Base-by-base conservation (phyloP, 2,888 invertebrate genomes). In the Portevinia maculata region DNA sequence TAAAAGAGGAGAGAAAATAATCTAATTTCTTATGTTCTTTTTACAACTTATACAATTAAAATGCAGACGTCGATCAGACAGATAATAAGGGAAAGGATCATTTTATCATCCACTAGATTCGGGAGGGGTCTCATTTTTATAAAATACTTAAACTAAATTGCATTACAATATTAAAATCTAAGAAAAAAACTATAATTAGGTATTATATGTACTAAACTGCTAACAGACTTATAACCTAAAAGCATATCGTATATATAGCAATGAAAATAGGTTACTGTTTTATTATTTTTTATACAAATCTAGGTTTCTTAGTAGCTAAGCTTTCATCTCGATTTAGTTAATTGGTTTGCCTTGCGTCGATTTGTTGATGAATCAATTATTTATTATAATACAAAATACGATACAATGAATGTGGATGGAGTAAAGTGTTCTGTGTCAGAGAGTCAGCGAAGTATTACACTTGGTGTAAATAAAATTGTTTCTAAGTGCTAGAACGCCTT, bases 171-270 rank as follows among this genome's bases (percentile, higher is more conserved):
- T 70, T 52, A 62, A 64, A 65, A 70, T 70, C 70, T 71, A 81
- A 81, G 17, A 64, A 48, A 75, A 75, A 32, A 64, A 64, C n/a
- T 53, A 44, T 65, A 24, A 13, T 24, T n/a, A 21, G 5, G 15
- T 30, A 34, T 19, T 69, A 65, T 71, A 70, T 75, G 53, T 53
- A 60, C 81, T 81, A 79, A n/a, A 79, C 34, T 62, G 74, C 74
- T 79, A 75, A 60, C 39, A 55, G 70, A 81, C 75, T 75, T 81
- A 81, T 48, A 19, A 75, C 24, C 75, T 81, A 81, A 53, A 57
- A 75, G 75, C 75, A 75, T 81, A 65, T 81, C 24, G 53, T 75
- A 75, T 75, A 60, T 75, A 81, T 75, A 81, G 81, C 81, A 81
- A 65, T 81, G 75, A 75, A 75, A 75, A 60, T 70, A 75, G 70